Base-by-base conservation (phyloP, 2,797 vertebrate species). In the Micrastur ruficollis region DNA sequence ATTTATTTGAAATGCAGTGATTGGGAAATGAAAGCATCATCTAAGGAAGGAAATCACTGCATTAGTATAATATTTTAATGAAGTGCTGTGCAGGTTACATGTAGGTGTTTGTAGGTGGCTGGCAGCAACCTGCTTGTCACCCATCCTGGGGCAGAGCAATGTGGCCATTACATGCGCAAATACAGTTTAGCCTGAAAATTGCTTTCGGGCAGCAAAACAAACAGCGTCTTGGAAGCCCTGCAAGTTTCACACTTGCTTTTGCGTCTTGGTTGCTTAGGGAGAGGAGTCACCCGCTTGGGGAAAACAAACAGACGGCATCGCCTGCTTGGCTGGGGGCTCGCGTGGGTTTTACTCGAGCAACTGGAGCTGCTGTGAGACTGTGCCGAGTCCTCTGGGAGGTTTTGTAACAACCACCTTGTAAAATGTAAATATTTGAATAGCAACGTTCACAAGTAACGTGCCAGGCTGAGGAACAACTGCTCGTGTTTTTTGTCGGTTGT, bases 321-420 rank as follows among this genome's bases (percentile, higher is more conserved):
- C 55, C 72, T 11, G 53, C 85, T 78, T 10, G 81, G 49, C 75
- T 36, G 3, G 14, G 66, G 47, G 74, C 63, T 66, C 5, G 0
- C 3, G 1, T 0, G 18, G 40, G 53, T 38, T 93, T 73, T 14
- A 38, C 40, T 34, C 1, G 10, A 72, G 71, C 0, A 15, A 29
- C 90, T 16, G 65, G 65, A 67, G 83, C 70, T 44, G 65, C 65
- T 13, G 16, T 4, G 81, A 81, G 92, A 31, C 63, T 10, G 20
- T 0, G 3, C 61, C 0, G 11, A 14, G 49, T 18, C 67, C 58
- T 58, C 20, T 6, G 46, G 61, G 73, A 75, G 86, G 50, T 59
- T 96, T 74, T 80, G 85, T 52, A 90, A 76, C 65, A 62, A 90
- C 47, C 93, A 84, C 90, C 83, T 95, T 93, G 86, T 95, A 92